phyloP scores from a whole-genome alignment of 2,797 vertebrate genomes.

The Oreortyx pictus region DNA sequence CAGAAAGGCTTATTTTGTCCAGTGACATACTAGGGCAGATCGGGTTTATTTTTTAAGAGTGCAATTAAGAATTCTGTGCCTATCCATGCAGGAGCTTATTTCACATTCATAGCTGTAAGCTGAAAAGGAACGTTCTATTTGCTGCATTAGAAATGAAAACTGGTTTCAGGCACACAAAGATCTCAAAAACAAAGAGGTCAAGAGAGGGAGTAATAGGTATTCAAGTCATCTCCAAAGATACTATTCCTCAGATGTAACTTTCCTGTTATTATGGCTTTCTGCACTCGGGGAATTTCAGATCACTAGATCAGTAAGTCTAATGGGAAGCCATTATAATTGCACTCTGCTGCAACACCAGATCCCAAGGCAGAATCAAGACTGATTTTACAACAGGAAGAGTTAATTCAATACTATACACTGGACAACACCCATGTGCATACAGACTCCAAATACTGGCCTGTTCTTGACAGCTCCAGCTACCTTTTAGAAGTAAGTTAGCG shows the following conservation, averaged over 20 bases:
- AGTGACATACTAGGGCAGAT: background rate
- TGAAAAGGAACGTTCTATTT: conserved; percentile 37
- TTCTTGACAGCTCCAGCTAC: background rate
- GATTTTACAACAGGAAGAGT: background rate
- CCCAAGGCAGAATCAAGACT: background rate
- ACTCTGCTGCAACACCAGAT: background rate
- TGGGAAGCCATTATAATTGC: background rate
- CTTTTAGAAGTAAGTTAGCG: background rate
- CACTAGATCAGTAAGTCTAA: background rate
- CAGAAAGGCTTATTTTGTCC: background rate
- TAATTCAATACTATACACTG: background rate
- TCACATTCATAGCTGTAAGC: background rate
- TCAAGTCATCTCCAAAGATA: background rate
- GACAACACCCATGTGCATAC: background rate
- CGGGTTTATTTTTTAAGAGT: background rate
- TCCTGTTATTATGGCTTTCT: background rate
- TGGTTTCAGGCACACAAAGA: background rate
- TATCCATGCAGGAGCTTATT: background rate
- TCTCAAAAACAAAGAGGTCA: background rate
- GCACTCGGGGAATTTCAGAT: background rate
- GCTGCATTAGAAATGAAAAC: background rate
- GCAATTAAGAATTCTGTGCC: background rate
- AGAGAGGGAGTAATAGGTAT: background rate
- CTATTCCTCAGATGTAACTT: background rate
- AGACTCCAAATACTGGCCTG: background rate